Evolutionary conservation across 2,888 invertebrate species (phyloP).

Genomic region (Hirtodrosophila cameraria): DNA sequence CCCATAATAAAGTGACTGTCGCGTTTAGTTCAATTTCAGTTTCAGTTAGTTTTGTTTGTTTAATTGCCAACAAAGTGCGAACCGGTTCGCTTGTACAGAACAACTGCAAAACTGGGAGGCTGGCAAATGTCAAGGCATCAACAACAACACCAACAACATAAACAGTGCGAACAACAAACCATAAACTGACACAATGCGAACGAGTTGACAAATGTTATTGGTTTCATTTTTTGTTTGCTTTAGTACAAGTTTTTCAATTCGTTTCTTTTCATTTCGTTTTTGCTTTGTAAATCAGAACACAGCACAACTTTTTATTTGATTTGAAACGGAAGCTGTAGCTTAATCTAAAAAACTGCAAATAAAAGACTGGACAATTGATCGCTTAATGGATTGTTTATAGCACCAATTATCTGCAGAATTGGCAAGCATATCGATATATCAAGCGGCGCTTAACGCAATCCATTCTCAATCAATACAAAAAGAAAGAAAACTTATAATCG

Average conservation of each 20-base stretch:
- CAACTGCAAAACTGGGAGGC: slow-evolving; percentile 39
- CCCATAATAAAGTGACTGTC: slow-evolving; percentile 11
- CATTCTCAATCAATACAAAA: background rate
- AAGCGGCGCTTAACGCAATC: slow-evolving; percentile 9
- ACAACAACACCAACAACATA: slow-evolving; percentile 14
- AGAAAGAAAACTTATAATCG: background rate
- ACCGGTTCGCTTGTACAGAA: slow-evolving; percentile 53
- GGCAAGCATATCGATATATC: slow-evolving; percentile 7
- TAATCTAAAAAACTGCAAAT: background rate
- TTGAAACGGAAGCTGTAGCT: slow-evolving; percentile 7
- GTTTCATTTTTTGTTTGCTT: slow-evolving; percentile 12
- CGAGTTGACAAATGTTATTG: slow-evolving; percentile 44
- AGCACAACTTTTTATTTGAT: background rate
- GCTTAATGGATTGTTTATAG: slow-evolving; percentile 11
- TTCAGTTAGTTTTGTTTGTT: slow-evolving; percentile 22
- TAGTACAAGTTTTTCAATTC: no score
- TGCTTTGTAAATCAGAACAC: background rate
- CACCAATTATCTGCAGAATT: slow-evolving; percentile 15
- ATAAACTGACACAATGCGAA: slow-evolving; percentile 46
- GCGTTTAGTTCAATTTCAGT: slow-evolving; percentile 4
- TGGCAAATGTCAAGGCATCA: slow-evolving; percentile 61
- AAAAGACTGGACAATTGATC: slow-evolving; percentile 5
- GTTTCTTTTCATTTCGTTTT: slow-evolving; percentile 7
- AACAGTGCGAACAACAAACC: slow-evolving; percentile 20
- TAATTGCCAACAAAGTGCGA: slow-evolving; percentile 59